Conservation (phyloP, 2,113 vertebrate species). For the Equus przewalskii region DNA sequence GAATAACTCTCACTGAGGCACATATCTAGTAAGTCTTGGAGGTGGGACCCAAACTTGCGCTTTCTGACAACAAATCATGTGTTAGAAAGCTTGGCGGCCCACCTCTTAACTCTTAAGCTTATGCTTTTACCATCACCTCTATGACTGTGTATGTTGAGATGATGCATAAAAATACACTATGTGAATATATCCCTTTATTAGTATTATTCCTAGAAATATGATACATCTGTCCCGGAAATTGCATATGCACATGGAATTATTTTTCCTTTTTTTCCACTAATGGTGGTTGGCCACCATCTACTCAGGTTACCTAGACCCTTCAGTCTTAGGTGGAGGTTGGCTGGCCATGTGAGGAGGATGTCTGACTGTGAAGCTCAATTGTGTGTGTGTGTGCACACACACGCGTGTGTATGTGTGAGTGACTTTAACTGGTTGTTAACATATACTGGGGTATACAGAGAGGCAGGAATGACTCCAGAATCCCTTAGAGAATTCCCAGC, state of each 20-base stretch:
- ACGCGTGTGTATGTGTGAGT: fast-evolving
- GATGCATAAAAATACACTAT: not conserved
- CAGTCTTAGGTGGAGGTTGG: not conserved
- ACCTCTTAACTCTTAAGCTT: not conserved
- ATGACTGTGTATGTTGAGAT: not conserved
- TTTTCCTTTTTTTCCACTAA: not conserved
- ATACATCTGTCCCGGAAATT: not conserved
- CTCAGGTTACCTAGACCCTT: not conserved
- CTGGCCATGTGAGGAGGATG: not conserved
- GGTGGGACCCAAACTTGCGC: not conserved
- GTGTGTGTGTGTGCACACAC: not conserved
- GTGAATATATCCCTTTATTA: not conserved
- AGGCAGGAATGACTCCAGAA: not conserved
- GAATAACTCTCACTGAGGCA: not conserved
- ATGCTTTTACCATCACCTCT: not conserved
- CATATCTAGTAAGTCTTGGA: not conserved
- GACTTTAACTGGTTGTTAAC: not conserved
- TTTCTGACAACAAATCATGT: not conserved
- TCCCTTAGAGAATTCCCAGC: not conserved
- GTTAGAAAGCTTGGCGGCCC: not conserved
- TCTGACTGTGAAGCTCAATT: not conserved
- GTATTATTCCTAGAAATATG: not conserved
- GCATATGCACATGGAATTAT: not conserved
- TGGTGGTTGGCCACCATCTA: not conserved
- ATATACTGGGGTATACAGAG: not conserved